A percentile compares a stretch with the other conserved stretches of the same genome.
Evolutionary conservation across 64 coral and sea anemone genomes (phyloP).

Genomic region (Stichodactyla helianthus): DNA sequence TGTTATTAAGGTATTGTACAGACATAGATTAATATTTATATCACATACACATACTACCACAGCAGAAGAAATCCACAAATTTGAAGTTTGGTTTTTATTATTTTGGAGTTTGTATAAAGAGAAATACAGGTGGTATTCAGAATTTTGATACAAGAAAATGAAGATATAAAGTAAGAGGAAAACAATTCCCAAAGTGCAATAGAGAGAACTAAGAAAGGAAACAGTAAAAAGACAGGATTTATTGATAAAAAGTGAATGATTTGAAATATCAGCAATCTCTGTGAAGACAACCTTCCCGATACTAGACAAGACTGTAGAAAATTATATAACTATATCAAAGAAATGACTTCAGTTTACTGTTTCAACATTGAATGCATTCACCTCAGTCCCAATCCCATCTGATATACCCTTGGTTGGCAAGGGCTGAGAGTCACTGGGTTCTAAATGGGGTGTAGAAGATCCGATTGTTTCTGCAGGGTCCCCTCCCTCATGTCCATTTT

Average conservation of each 20-base stretch:
- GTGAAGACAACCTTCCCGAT: background rate
- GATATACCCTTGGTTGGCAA: constrained; percentile 5
- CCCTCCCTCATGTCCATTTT: constrained; percentile 33
- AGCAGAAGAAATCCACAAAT: background rate
- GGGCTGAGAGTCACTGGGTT: constrained; percentile 30
- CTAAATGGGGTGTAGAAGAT: constrained; percentile 6
- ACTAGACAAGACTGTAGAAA: constrained; percentile 6
- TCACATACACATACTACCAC: background rate
- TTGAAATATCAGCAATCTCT: background rate
- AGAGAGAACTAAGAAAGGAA: constrained; percentile 1
- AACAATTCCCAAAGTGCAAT: background rate
- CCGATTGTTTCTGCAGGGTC: background rate
- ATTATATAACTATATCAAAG: background rate
- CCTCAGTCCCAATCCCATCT: constrained; percentile 25
- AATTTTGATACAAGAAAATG: background rate
- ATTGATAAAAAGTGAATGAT: constrained; percentile 6
- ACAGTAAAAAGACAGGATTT: constrained; percentile 3
- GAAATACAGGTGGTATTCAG: constrained; percentile 8
- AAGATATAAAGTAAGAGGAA: background rate
- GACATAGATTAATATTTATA: too few relatives aligned
- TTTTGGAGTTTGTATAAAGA: constrained; percentile 5
- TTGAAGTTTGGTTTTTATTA: background rate
- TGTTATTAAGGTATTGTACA: too few relatives aligned
- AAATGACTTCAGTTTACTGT: constrained; percentile 5
- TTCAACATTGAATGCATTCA: constrained; percentile 13